Percentiles rank a stretch among this genome's conserved stretches.
phyloP scores from a whole-genome alignment of 2,888 invertebrate species.

The Microlaimidae sp. region DNA sequence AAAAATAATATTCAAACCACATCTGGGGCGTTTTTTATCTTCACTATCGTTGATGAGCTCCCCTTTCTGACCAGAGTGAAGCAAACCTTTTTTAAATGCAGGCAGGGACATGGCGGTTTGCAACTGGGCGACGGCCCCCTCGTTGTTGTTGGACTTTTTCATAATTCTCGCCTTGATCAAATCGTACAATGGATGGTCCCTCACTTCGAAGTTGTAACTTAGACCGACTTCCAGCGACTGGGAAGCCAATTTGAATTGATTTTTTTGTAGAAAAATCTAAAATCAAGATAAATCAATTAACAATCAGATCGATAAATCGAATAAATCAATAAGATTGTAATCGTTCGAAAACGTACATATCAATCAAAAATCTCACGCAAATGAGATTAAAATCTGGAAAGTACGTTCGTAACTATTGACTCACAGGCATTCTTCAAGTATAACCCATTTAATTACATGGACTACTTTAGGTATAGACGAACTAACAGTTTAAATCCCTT shows the following conservation, averaged over 20 bases:
- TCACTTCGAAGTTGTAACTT: conserved; percentile 75
- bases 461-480: no score
- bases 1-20: no score
- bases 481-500: no score
- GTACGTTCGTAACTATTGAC: no score
- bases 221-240: conserved; percentile 72
- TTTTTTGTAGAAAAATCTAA: conserved; percentile 12
- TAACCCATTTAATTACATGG: no score
- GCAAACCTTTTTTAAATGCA: conserved; percentile 39
- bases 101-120: conserved; percentile 54
- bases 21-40: no score
- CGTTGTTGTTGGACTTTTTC: conserved; percentile 53
- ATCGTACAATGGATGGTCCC: conserved; percentile 77
- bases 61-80: background rate
- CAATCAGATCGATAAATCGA: background rate
- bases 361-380: no score
- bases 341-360: no score
- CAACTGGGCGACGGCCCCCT: conserved; percentile 57
- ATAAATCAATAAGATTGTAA: no score
- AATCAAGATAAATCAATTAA: background rate
- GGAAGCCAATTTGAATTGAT: conserved; percentile 44
- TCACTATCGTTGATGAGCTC: no score
- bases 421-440: no score
- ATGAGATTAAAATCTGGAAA: no score
- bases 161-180: conserved; percentile 64